A percentile compares a stretch with the other conserved stretches of the same genome.
These are phyloP conservation scores for Trachelus iudaicus DNA, from an alignment of 2,888 invertebrate species.

Conservation along the genomic window DNA sequence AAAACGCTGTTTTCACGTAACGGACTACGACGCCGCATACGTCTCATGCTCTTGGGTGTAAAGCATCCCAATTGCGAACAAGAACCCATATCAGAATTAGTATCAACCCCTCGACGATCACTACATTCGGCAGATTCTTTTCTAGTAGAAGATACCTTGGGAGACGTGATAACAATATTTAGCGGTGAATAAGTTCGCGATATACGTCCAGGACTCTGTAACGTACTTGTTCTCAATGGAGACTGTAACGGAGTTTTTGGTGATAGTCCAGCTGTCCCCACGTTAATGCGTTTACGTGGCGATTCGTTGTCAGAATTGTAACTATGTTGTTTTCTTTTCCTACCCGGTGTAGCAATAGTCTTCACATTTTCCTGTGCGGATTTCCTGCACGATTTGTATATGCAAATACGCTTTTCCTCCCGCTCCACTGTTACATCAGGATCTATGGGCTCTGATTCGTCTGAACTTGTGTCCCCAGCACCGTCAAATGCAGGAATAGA, in stretches of 20 bases:
- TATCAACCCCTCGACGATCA: neutral
- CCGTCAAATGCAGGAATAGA: slow-evolving; percentile 51
- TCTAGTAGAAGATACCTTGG: slow-evolving; percentile 33
- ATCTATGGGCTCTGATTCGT: slow-evolving; percentile 42
- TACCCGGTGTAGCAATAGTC: slow-evolving; percentile 28
- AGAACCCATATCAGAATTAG: neutral
- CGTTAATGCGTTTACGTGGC: slow-evolving; percentile 31
- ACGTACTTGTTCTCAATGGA: slow-evolving; percentile 31
- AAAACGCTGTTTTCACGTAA: neutral
- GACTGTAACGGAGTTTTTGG: slow-evolving; percentile 38
- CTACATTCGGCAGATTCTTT: slow-evolving; percentile 14
- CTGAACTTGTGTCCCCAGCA: slow-evolving; percentile 39
- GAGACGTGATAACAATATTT: slow-evolving; percentile 52
- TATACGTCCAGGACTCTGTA: slow-evolving; percentile 43
- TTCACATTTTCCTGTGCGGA: neutral
- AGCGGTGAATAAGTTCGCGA: slow-evolving; percentile 54
- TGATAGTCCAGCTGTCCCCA: slow-evolving; percentile 11
- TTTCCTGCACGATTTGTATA: slow-evolving; percentile 33
- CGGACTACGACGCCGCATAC: neutral
- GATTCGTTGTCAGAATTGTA: slow-evolving; percentile 21
- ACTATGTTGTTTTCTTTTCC: slow-evolving; percentile 39
- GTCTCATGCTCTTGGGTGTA: neutral
- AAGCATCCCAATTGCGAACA: neutral
- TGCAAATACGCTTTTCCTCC: slow-evolving; percentile 48
- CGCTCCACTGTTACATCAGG: slow-evolving; percentile 43